Evolutionary conservation across 2,797 vertebrate species (phyloP), one percentile per base, ranked within the genome.

Genomic region (Todus mexicanus): DNA sequence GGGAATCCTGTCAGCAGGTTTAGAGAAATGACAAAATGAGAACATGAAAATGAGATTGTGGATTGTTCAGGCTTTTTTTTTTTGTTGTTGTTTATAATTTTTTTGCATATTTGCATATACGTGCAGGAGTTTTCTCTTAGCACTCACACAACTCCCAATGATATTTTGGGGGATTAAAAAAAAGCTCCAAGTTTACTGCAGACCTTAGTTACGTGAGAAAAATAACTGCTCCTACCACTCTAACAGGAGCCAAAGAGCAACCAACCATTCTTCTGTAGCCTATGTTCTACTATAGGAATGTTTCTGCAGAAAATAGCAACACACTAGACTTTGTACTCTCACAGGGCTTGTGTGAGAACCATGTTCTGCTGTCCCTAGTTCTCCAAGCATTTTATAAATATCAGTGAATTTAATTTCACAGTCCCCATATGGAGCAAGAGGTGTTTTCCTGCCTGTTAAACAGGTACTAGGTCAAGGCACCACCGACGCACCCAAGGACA

Each of bases 1-100:
- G 87, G 86, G 95, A 95, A 96, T 79, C 94, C 90, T 95, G 64
- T 91, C 71, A 70, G 48, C 81, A 91, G 17, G 76, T 92, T 89
- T 90, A 85, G 56, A 92, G 83, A 96, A 90, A 91, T 20, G 66
- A 87, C 83, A 95, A 96, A 90, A 91, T 20, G 66, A 87, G 84
- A 95, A 76, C 11, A 53, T 19, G 42, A 80, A 90, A 93, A 89
- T 53, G 29, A 91, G 66, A 59, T 76, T 85, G 65, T 80, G 72
- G 70, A 33, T 69, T 89, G 20, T 38, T 87, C 7, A 3, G 22
- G 27, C 35, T 71, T 25, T 56, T 66, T 74, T 72, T 31, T 75
- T 59, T 54, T 21, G 6, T 83, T 76, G 29, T 20, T 8, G 9
- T 21, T 77, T 68, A 54, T 64, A 40, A 22, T 65, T 73, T 56